Base-by-base conservation (phyloP, 2,113 vertebrate species). In the Aplodontia rufa region DNA sequence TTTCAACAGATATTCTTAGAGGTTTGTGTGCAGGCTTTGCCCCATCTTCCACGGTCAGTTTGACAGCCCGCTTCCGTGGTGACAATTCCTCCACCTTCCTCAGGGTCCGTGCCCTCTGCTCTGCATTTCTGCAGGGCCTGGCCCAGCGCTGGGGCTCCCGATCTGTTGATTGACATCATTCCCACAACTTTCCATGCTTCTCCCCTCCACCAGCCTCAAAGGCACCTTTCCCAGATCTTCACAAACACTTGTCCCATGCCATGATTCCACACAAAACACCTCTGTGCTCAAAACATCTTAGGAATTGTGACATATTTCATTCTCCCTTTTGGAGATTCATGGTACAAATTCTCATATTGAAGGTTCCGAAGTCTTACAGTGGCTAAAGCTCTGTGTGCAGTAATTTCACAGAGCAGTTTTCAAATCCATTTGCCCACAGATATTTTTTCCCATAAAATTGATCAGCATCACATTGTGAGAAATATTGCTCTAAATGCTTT, bases 371-470 rank as follows among this genome's bases (percentile, higher is more conserved):
- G 30, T 75, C 7, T 45, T 96, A 17, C 19, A 22, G 42, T 13
- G 26, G 37, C 7, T 10, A 69, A 14, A 35, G 24, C 60, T 76
- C 60, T 76, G 5, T 53, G 68, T 32, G 45, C 20, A 47, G 37
- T 69, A 35, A 62, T 30, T 68, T 84, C 85, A 84, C 6, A 89
- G 0, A 66, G 12, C 22, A 71, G 66, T 94, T 92, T 87, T 37
- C 20, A 92, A 90, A 80, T 76, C 80, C 72, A 90, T 51, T 86
- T 95, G 35, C 1, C n/a, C 37, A 40, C 13, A 35, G 13, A 87
- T 94, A 40, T 8, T 91, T 86, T 80, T 66, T 45, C n/a, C 75
- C 82, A 55, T 80, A 86, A 89, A 93, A 87, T 12, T 24, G 45
- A 84, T 40, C 79, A 74, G 42, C 8, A 53, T 47, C 32, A 60